phyloP scores from a whole-genome alignment of 2,888 invertebrate species.

The Embidobia sp. region DNA sequence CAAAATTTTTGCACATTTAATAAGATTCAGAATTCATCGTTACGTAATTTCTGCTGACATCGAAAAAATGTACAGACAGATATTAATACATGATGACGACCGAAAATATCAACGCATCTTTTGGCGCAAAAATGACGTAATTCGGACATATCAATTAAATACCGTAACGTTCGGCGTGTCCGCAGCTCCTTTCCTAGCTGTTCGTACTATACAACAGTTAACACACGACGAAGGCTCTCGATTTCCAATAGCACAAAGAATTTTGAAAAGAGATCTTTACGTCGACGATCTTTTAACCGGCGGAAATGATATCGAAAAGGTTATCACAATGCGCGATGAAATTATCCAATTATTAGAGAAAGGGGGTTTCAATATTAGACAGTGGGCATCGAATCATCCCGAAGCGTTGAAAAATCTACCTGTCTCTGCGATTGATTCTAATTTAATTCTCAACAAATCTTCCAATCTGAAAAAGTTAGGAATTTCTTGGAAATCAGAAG shows the following conservation, averaged over 20 bases:
- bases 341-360: not conserved
- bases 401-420: not conserved
- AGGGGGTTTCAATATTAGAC: conserved; percentile 1
- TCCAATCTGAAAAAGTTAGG: not conserved
- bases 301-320: not conserved
- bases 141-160: conserved; percentile 14
- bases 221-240: not conserved
- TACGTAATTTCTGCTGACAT: conserved; percentile 51
- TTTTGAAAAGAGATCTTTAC: conserved; percentile 8
- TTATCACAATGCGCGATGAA: not conserved
- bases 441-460: not conserved
- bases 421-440: not conserved
- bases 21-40: conserved; percentile 27
- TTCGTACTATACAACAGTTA: conserved; percentile 4
- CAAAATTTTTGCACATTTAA: conserved; percentile 23
- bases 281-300: conserved; percentile 14
- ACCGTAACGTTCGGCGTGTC: conserved; percentile 29
- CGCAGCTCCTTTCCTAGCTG: conserved; percentile 8
- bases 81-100: conserved; percentile 15
- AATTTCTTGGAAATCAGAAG: too few species aligned
- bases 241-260: not conserved
- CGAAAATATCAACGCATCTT: conserved; percentile 49
- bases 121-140: conserved; percentile 13
- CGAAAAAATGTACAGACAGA: conserved; percentile 43
- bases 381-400: conserved; percentile 6